Evolutionary conservation across 2,797 vertebrate species (phyloP), one percentile per base, ranked within the genome.

Genomic region (Cetoscarus ocellatus): DNA sequence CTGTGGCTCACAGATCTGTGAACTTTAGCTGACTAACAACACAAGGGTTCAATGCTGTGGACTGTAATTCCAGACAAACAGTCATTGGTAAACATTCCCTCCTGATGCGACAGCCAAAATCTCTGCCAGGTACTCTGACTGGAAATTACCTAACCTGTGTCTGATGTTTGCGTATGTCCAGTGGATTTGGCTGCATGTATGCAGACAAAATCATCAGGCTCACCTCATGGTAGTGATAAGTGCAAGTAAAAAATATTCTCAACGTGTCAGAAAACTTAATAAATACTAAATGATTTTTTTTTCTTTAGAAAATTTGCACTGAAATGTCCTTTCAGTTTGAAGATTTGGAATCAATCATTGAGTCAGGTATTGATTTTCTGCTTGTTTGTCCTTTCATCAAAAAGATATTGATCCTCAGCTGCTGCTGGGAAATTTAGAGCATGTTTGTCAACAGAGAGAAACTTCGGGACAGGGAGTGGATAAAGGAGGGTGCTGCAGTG

Each of bases 381-480:
- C 17, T 27, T 79, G 57, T 87, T 81, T 81, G 61, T 38, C 61
- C 54, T 58, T 70, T 60, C 55, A 64, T 10, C 60, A 7, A 14
- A 5, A 18, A 73, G 58, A 72, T 73, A 67, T 42, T 5, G 44
- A 86, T 88, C 74, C 61, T 55, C 73, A 91, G 88, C 75, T 63
- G 65, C 72, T 90, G 53, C 61, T 53, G 79, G 86, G 75, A 90
- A 88, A 71, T 80, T 70, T 61, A 53, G 44, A 10, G 17, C 10
- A 3, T 39, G 13, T 66, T 52, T 71, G 53, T 47, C 56, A 55
- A 45, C 14, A 27, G 10, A 65, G 17, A 67, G n/a, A 10, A 5
- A 1, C 5, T 27, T 27, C 4, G 4, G 27, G 27, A 27, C 27
- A 27, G 27, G 4, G 27, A 27, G 27, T 27, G 4, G 27, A 27